A percentile compares a stretch with the other conserved stretches of the same genome.
Evolutionary conservation across 2,888 invertebrate genomes (phyloP).

Genomic region (Drosophila anomalata): DNA sequence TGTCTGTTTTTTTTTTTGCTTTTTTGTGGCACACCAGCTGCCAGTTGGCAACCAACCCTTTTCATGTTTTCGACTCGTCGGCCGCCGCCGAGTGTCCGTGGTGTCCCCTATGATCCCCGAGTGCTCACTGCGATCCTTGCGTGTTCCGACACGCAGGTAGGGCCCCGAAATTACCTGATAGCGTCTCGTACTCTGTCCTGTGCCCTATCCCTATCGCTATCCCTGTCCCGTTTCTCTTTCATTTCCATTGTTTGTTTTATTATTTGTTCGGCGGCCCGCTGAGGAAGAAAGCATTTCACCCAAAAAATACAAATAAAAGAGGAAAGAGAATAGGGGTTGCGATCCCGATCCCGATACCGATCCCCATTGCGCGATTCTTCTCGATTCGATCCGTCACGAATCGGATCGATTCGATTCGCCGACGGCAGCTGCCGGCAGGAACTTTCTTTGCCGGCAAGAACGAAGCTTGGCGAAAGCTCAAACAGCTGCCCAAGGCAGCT

Average conservation of each 20-base stretch:
- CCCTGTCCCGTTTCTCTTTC: conserved; percentile 10
- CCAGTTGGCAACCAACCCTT: conserved; percentile 39
- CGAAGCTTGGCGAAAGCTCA: conserved; percentile 15
- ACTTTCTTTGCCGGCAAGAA: conserved; percentile 15
- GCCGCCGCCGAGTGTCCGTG: conserved; percentile 7
- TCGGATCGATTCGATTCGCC: conserved; percentile 7
- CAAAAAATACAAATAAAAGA: background rate
- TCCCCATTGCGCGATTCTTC: conserved; percentile 1
- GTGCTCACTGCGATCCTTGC: conserved; percentile 26
- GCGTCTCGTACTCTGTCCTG: conserved; percentile 6
- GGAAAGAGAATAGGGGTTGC: conserved; percentile 32
- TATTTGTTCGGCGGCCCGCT: conserved; percentile 10
- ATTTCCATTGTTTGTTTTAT: conserved; percentile 44
- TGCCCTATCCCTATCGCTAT: conserved; percentile 1
- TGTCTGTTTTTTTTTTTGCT: no score
- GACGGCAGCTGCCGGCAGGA: conserved; percentile 18
- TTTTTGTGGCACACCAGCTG: conserved; percentile 35
- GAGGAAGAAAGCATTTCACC: conserved; percentile 68
- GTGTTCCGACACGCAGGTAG: conserved; percentile 43
- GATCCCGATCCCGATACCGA: background rate
- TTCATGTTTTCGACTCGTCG: conserved; percentile 18
- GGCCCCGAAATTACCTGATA: conserved; percentile 29
- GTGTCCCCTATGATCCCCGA: conserved; percentile 22
- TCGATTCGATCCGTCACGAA: background rate
- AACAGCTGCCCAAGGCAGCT: background rate